Evolutionary conservation across 2,797 vertebrate species (phyloP).

Genomic region (Karalla daura): DNA sequence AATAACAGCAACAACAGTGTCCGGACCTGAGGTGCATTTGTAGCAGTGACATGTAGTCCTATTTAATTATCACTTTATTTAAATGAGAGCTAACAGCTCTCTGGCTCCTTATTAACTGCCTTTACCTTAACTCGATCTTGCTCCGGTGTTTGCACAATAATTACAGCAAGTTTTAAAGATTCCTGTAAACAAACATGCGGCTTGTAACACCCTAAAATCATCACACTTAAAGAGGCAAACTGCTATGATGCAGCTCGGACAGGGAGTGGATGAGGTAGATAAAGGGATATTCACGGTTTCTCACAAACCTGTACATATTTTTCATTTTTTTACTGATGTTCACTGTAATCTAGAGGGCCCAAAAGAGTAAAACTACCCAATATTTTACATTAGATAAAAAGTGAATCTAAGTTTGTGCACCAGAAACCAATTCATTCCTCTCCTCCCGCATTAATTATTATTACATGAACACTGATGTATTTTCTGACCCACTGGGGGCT

Average conservation of each 20-base stretch:
- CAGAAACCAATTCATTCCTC: too few species aligned
- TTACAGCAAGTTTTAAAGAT: background rate
- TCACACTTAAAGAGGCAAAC: background rate
- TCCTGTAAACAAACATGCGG: background rate
- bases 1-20: conserved; percentile 37
- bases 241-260: background rate
- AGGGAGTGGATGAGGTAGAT: background rate
- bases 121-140: background rate
- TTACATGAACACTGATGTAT: too few species aligned
- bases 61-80: conserved; percentile 42
- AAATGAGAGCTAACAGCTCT: conserved; percentile 32
- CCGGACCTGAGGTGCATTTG: conserved; percentile 21
- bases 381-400: too few species aligned
- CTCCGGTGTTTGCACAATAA: background rate
- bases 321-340: too few species aligned
- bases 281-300: background rate
- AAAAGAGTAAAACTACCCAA: too few species aligned
- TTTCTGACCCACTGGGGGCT: too few species aligned
- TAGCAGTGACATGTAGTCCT: conserved; percentile 31
- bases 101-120: background rate
- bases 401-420: too few species aligned
- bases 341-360: too few species aligned
- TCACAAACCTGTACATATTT: background rate
- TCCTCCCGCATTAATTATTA: too few species aligned
- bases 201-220: background rate